These are phyloP conservation scores for cattle (Bos taurus) DNA, from an alignment of 2,113 vertebrate genomes.

Conservation along the genomic window ARS-UCD2.0 NC_037347.1:70376001-70376500, in stretches of 20 bases:
- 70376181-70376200: fast-evolving
- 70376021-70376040: background rate
- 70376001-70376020: background rate
- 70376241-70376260: background rate
- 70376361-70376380: background rate
- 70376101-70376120: fast-evolving
- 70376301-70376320: fast-evolving
- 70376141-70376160: background rate
- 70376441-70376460: fast-evolving
- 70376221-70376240: fast-evolving
- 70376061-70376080: background rate
- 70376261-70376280: too few relatives aligned
- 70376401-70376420: background rate
- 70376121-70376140: fast-evolving
- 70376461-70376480: background rate
- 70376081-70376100: fast-evolving
- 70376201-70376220: background rate
- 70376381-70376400: fast-evolving
- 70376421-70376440: fast-evolving
- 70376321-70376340: fast-evolving
- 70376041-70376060: background rate
- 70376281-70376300: background rate
- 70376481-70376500: fast-evolving
- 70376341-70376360: fast-evolving
- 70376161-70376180: fast-evolving